Conservation (phyloP, 2,113 vertebrate species). For the Danionella cerebrum region DNA sequence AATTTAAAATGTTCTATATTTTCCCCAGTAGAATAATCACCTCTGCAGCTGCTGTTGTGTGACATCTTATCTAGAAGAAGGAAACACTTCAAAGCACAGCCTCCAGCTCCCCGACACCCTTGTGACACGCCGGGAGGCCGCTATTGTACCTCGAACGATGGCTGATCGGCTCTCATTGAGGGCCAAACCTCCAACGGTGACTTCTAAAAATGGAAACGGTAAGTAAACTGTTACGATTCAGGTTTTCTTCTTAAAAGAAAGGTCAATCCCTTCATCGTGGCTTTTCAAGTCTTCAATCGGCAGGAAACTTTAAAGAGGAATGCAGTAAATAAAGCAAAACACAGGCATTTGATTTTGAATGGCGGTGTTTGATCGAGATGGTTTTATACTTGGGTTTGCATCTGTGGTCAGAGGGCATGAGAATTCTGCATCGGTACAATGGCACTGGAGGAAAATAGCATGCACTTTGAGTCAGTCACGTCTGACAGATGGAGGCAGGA, state of each 20-base stretch:
- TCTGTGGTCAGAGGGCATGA: neutral
- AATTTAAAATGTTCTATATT: too few species aligned
- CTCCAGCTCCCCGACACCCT: neutral
- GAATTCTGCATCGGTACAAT: neutral
- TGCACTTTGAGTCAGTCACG: neutral
- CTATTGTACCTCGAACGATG: neutral
- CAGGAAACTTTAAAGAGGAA: neutral
- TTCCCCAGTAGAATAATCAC: too few species aligned
- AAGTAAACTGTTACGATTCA: neutral
- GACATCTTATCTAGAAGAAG: neutral
- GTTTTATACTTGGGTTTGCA: neutral
- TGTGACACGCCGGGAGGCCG: neutral
- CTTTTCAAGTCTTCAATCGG: neutral
- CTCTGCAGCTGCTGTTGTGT: neutral
- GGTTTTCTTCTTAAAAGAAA: constrained; percentile 1
- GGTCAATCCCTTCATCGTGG: neutral
- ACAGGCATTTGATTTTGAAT: constrained; percentile 5
- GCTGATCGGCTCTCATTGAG: too few species aligned
- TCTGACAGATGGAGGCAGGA: neutral
- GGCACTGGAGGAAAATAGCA: neutral
- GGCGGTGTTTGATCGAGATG: neutral
- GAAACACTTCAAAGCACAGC: neutral
- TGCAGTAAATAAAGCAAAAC: neutral
- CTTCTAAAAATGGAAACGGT: neutral
- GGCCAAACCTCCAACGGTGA: too few species aligned